Conservation (phyloP, 1,140 invertebrate species). For the Cephus cinctus region DNA sequence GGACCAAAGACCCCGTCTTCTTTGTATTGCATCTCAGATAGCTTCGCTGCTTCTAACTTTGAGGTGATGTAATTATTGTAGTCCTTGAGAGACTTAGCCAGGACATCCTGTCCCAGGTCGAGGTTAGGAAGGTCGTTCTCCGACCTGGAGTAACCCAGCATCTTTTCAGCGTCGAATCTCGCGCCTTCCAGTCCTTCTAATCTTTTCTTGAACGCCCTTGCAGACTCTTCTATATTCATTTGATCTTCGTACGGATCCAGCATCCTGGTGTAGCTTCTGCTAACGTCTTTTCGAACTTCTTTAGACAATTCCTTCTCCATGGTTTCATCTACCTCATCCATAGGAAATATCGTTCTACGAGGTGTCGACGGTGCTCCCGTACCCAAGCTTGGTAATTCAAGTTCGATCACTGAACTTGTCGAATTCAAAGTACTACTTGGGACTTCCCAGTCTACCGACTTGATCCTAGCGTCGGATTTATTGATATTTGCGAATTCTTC, state of each 20-base stretch:
- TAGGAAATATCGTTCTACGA: too few relatives aligned
- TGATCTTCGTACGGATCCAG: conserved; percentile 8
- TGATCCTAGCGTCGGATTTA: too few relatives aligned
- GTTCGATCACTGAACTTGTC: too few relatives aligned
- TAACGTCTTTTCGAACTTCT: conserved; percentile 37
- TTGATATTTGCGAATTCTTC: too few relatives aligned
- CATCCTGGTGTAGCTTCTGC: too few relatives aligned
- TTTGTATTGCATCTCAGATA: too few relatives aligned
- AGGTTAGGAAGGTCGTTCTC: conserved; percentile 40
- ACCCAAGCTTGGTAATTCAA: too few relatives aligned
- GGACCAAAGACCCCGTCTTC: too few relatives aligned
- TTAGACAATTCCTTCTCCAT: conserved; percentile 38
- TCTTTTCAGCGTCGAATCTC: conserved; percentile 37
- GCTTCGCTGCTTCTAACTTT: conserved; percentile 18
- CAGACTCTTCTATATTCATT: conserved; percentile 12
- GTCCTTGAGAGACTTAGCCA: conserved; percentile 40
- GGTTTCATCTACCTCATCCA: too few relatives aligned
- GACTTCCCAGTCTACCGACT: too few relatives aligned
- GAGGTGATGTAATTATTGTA: conserved; percentile 45
- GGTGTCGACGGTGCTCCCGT: conserved; percentile 2
- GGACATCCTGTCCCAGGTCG: conserved; percentile 43
- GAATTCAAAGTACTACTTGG: too few relatives aligned
- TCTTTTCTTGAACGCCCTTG: conserved; percentile 5
- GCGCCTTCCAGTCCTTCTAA: conserved; percentile 1
- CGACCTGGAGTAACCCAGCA: conserved; percentile 44